Evolutionary conservation across 1,140 invertebrate genomes (phyloP).

Genomic region (Calycopis cecrops): DNA sequence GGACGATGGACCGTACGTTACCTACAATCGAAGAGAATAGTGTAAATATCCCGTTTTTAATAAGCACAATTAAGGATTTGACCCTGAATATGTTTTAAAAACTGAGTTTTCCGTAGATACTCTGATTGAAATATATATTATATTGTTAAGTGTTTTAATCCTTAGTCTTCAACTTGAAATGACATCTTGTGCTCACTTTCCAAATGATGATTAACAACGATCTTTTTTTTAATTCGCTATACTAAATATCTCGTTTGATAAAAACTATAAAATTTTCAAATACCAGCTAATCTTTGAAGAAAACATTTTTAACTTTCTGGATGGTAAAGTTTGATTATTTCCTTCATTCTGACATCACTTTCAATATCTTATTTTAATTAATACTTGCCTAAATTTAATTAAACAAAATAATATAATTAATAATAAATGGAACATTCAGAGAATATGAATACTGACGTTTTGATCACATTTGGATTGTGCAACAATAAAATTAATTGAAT

Average conservation of each 20-base stretch:
- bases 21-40: constrained; percentile 13
- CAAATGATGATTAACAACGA: not conserved
- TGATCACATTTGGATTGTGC: not conserved
- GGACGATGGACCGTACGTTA: constrained; percentile 27
- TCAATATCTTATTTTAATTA: too few species aligned
- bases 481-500: constrained; percentile 10
- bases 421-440: too few species aligned
- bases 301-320: too few species aligned
- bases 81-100: constrained; percentile 35
- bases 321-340: too few species aligned
- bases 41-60: constrained; percentile 49
- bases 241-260: too few species aligned
- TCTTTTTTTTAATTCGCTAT: too few species aligned
- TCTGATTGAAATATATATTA: not conserved
- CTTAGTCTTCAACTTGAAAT: constrained; percentile 2
- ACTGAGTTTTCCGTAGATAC: not conserved
- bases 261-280: too few species aligned
- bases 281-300: too few species aligned
- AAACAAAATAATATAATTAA: too few species aligned
- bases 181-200: not conserved
- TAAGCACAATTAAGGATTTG: constrained; percentile 67
- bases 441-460: too few species aligned
- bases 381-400: too few species aligned
- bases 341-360: too few species aligned
- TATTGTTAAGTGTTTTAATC: constrained; percentile 19